Conservation (phyloP, 2,888 invertebrate species). For the Xylota segnis region DNA sequence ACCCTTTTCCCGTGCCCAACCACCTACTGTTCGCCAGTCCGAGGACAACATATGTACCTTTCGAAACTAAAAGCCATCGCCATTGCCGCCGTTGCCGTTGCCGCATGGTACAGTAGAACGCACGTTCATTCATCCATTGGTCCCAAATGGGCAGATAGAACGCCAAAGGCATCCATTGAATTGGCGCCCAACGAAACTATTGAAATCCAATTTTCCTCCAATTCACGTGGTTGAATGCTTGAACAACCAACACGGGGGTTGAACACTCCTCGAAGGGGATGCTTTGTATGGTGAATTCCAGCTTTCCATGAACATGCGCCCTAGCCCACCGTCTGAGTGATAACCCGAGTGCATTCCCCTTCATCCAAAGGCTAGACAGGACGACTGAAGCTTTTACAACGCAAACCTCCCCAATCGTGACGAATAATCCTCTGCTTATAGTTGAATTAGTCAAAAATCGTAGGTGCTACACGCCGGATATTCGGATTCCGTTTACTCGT, state of each 20-base stretch:
- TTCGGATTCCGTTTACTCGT: slow-evolving; percentile 69
- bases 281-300: slow-evolving; percentile 66
- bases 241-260: not conserved
- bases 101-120: slow-evolving; percentile 40
- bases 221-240: slow-evolving; percentile 59
- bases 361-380: slow-evolving; percentile 28
- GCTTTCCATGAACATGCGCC: slow-evolving; percentile 52
- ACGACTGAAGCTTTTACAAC: slow-evolving; percentile 67
- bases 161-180: slow-evolving; percentile 54
- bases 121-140: slow-evolving; percentile 66
- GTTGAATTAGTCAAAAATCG: slow-evolving; percentile 76
- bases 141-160: slow-evolving; percentile 55
- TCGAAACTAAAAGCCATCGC: slow-evolving; percentile 53
- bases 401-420: slow-evolving; percentile 71
- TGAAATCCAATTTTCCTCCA: slow-evolving; percentile 65
- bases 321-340: slow-evolving; percentile 33
- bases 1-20: slow-evolving; percentile 23
- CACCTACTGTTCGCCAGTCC: slow-evolving; percentile 23
- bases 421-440: slow-evolving; percentile 76
- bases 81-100: slow-evolving; percentile 11
- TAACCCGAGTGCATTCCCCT: slow-evolving; percentile 18
- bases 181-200: slow-evolving; percentile 73
- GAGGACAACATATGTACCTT: slow-evolving; percentile 32
- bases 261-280: slow-evolving; percentile 35
- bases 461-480: slow-evolving; percentile 75